These are phyloP conservation scores for Caenorhabditis afra DNA, from an alignment of 2,888 invertebrate species.

Conservation along the genomic window DNA sequence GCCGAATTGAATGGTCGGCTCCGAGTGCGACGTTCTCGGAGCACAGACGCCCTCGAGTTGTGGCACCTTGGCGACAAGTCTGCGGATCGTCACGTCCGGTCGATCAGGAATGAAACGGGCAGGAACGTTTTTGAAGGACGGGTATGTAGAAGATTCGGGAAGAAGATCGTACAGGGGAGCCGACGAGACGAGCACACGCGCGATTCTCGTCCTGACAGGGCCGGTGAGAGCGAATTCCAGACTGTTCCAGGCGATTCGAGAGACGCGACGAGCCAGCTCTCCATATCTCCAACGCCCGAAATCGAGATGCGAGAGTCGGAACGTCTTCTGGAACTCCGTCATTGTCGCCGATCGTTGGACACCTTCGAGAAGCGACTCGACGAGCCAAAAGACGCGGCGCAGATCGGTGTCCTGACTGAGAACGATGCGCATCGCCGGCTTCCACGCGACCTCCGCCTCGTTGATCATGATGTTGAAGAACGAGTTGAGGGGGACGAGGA, in stretches of 20 bases:
- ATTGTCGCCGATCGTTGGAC: constrained; percentile 34
- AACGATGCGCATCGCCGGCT: not conserved
- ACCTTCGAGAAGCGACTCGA: constrained; percentile 58
- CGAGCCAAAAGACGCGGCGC: constrained; percentile 64
- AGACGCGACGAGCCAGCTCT: constrained; percentile 58
- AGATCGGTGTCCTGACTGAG: constrained; percentile 48
- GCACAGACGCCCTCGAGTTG: too few species aligned
- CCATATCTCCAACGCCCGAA: constrained; percentile 58
- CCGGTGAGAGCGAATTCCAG: constrained; percentile 52
- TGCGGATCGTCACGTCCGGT: too few species aligned
- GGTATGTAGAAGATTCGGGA: too few species aligned
- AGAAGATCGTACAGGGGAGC: too few species aligned
- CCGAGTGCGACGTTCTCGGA: too few species aligned
- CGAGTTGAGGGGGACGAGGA: constrained; percentile 25
- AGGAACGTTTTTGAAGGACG: too few species aligned
- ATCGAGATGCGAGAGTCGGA: constrained; percentile 42
- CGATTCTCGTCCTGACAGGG: constrained; percentile 46
- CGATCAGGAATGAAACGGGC: too few species aligned
- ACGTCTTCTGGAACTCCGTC: constrained; percentile 28
- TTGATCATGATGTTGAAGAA: constrained; percentile 50
- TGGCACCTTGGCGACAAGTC: too few species aligned
- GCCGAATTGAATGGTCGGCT: too few species aligned
- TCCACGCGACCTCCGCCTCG: constrained; percentile 55
- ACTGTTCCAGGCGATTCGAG: constrained; percentile 56
- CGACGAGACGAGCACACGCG: not conserved